Percentiles rank a stretch among this genome's conserved stretches.
phyloP scores from a whole-genome alignment of 2,888 invertebrate species.

The Lagria hirta region DNA sequence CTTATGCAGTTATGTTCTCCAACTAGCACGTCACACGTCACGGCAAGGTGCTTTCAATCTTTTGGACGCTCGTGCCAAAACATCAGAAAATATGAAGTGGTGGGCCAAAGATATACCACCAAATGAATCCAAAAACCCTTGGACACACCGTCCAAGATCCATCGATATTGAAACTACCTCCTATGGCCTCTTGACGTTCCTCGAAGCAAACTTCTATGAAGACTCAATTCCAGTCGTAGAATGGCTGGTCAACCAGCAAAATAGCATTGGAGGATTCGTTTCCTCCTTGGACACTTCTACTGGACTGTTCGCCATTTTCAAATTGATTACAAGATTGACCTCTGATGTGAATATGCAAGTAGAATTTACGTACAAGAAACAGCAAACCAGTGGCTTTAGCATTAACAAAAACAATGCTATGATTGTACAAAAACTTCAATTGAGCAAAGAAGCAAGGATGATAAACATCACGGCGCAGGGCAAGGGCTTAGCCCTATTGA shows the following conservation, averaged over 20 bases:
- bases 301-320: constrained; percentile 70
- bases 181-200: constrained; percentile 77
- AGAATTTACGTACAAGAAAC: constrained; percentile 47
- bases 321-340: constrained; percentile 63
- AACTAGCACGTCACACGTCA: constrained; percentile 71
- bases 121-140: constrained; percentile 64
- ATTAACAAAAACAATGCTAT: constrained; percentile 77
- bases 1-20: constrained; percentile 74
- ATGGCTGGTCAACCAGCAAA: constrained; percentile 73
- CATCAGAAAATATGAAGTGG: constrained; percentile 71
- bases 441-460: constrained; percentile 60
- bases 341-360: constrained; percentile 54
- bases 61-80: constrained; percentile 59
- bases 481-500: constrained; percentile 74
- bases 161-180: constrained; percentile 86
- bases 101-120: constrained; percentile 69
- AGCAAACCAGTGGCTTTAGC: constrained; percentile 62
- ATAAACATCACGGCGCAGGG: constrained; percentile 78
- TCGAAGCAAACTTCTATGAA: constrained; percentile 54
- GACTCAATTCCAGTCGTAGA: constrained; percentile 67
- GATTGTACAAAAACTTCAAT: constrained; percentile 72
- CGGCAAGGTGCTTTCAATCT: constrained; percentile 65
- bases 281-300: constrained; percentile 78
- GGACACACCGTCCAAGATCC: constrained; percentile 66
- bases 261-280: constrained; percentile 69